phyloP scores from a whole-genome alignment of 2,888 invertebrate genomes.

The Spialia ferax region DNA sequence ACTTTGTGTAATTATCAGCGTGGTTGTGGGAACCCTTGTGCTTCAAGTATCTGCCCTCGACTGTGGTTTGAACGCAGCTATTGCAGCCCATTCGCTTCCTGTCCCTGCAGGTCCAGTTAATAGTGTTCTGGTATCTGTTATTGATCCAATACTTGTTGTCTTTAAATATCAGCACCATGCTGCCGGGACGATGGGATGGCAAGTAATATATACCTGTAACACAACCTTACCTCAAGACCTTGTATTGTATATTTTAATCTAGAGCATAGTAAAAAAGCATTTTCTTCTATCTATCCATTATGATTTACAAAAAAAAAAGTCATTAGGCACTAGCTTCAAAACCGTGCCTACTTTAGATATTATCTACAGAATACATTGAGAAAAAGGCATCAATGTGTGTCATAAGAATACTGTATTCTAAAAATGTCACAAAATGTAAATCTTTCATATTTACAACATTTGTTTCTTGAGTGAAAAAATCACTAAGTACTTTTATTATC shows the following conservation, averaged over 20 bases:
- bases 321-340: too few relatives aligned
- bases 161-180: slow-evolving; percentile 81
- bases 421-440: slow-evolving; percentile 68
- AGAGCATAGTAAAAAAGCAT: too few relatives aligned
- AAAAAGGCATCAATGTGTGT: slow-evolving; percentile 36
- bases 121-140: slow-evolving; percentile 81
- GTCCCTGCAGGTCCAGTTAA: slow-evolving; percentile 82
- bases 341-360: too few relatives aligned
- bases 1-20: slow-evolving; percentile 79
- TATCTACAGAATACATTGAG: slow-evolving; percentile 22
- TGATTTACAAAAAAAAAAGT: too few relatives aligned
- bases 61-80: slow-evolving; percentile 78
- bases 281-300: too few relatives aligned
- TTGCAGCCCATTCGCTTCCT: slow-evolving; percentile 77
- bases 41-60: slow-evolving; percentile 77
- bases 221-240: slow-evolving; percentile 47
- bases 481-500: slow-evolving; percentile 43
- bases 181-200: slow-evolving; percentile 80
- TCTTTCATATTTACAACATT: slow-evolving; percentile 58
- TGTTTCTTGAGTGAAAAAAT: slow-evolving; percentile 56
- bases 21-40: slow-evolving; percentile 81
- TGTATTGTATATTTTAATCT: neutral
- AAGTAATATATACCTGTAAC: slow-evolving; percentile 79
- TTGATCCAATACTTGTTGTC: slow-evolving; percentile 84
- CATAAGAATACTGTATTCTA: slow-evolving; percentile 79